A percentile compares a stretch with the other conserved stretches of the same genome.
These are phyloP conservation scores for Elephas maximus DNA, from an alignment of 2,113 vertebrate genomes.

Conservation along the genomic window DNA sequence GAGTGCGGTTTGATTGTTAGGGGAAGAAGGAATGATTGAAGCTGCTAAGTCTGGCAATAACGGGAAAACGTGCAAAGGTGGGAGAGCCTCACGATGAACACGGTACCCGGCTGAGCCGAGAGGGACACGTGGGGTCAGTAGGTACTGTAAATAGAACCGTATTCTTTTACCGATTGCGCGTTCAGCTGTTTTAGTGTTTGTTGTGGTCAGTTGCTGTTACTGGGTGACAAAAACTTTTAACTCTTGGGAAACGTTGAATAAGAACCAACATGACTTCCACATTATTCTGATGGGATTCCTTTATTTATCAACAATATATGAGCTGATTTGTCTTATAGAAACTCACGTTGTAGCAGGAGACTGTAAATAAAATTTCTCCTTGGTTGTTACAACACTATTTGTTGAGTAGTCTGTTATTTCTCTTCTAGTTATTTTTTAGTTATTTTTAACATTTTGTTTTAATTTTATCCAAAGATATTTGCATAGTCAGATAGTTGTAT, in stretches of 20 bases:
- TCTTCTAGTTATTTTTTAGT: neutral
- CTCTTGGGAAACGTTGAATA: neutral
- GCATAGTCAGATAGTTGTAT: neutral
- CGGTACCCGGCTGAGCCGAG: neutral
- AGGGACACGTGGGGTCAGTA: neutral
- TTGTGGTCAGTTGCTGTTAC: neutral
- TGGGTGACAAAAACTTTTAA: neutral
- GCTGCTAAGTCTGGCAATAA: neutral
- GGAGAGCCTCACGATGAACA: neutral
- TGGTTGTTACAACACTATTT: neutral
- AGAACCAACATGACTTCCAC: neutral
- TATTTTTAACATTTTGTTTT: slow-evolving; percentile 1
- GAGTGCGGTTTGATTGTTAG: neutral
- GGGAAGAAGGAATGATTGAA: neutral
- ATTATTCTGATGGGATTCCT: neutral
- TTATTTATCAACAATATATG: neutral
- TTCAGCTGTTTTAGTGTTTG: neutral
- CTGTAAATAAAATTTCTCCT: slow-evolving; percentile 8
- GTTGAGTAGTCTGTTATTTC: neutral
- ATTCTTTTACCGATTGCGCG: neutral
- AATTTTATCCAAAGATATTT: neutral
- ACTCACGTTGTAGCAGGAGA: neutral
- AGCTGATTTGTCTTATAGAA: neutral
- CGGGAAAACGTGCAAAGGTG: neutral
- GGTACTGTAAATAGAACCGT: accelerated